Conservation (phyloP, 2,113 vertebrate genomes). For the Noturus placidus region DNA sequence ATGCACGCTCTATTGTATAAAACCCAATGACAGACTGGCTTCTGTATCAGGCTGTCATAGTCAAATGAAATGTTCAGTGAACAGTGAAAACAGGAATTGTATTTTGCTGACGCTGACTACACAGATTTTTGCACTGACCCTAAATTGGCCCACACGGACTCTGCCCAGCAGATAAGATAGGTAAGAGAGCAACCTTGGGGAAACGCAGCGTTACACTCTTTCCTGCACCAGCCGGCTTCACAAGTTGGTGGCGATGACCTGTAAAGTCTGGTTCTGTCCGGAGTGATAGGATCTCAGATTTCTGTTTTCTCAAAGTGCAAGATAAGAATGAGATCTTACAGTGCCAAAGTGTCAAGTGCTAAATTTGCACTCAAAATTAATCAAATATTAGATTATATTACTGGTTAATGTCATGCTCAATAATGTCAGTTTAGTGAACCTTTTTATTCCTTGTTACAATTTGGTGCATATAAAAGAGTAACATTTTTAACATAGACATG, state of each 20-base stretch:
- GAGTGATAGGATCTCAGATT: slow-evolving; percentile 13
- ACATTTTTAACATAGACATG: not conserved
- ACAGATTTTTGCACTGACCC: slow-evolving; percentile 58
- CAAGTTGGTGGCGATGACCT: slow-evolving; percentile 1
- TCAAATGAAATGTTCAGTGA: not conserved
- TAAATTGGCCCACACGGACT: slow-evolving; percentile 65
- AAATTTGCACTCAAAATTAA: not conserved
- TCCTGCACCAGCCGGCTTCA: not conserved
- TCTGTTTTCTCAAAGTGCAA: not conserved
- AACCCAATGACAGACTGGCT: not conserved
- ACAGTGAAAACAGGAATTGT: slow-evolving; percentile 21
- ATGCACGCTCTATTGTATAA: not conserved
- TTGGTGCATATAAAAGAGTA: not conserved
- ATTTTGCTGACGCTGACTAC: slow-evolving; percentile 50
- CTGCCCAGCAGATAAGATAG: slow-evolving; percentile 75
- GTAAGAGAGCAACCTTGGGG: slow-evolving; percentile 26
- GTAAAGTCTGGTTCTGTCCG: slow-evolving; percentile 11
- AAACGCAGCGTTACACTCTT: not conserved
- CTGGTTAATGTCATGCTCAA: not conserved
- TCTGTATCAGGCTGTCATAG: not conserved
- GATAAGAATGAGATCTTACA: slow-evolving; percentile 12
- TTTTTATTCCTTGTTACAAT: not conserved
- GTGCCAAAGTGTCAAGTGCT: not conserved
- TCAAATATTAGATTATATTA: not conserved
- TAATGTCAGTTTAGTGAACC: not conserved